Evolutionary conservation across 1,140 invertebrate species (phyloP).

Genomic region (Branchinecta lynchi): DNA sequence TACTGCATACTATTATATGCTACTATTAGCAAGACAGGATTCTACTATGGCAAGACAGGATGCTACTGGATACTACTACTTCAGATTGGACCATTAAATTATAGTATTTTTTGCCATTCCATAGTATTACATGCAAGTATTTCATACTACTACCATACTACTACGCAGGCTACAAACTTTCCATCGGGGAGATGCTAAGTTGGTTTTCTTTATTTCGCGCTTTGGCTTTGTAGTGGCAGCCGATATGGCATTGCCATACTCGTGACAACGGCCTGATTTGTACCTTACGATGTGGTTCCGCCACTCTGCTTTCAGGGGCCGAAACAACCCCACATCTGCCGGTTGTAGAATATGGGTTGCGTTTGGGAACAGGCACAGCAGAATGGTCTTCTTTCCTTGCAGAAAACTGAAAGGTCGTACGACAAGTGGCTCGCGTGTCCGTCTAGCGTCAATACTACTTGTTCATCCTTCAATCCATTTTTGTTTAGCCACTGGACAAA

Average conservation of each 20-base stretch:
- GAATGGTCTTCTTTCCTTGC: not conserved
- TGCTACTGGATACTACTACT: too few relatives aligned
- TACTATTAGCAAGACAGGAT: too few relatives aligned
- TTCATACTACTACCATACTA: too few relatives aligned
- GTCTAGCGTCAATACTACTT: not conserved
- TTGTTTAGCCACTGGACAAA: not conserved
- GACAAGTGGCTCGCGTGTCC: not conserved
- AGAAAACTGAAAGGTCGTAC: not conserved
- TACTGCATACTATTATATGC: too few relatives aligned
- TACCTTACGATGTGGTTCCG: not conserved
- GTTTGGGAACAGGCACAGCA: slow-evolving; percentile 4
- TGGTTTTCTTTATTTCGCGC: not conserved
- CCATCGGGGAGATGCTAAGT: not conserved
- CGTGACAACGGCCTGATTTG: not conserved
- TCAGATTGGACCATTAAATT: too few relatives aligned
- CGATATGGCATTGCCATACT: not conserved
- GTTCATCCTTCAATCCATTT: not conserved
- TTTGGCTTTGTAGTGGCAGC: not conserved
- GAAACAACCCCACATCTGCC: not conserved
- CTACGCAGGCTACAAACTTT: too few relatives aligned
- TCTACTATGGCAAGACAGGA: too few relatives aligned
- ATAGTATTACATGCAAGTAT: too few relatives aligned
- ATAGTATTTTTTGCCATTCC: too few relatives aligned
- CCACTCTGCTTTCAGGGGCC: not conserved
- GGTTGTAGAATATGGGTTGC: not conserved